Conservation (phyloP, 2,888 invertebrate genomes). For the Meiosimyza platycephala region DNA sequence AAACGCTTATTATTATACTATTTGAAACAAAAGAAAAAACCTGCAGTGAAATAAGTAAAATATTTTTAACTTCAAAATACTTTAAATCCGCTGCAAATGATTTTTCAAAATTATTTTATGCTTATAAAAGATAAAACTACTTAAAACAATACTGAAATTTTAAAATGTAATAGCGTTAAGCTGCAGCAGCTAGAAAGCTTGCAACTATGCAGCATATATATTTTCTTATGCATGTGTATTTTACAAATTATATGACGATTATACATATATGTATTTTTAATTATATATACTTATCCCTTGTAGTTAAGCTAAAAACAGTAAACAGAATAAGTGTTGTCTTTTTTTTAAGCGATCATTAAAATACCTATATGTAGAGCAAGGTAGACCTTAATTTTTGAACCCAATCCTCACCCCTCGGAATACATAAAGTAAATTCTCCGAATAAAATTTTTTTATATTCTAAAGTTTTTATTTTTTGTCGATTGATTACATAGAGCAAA, state of each 20-base stretch:
- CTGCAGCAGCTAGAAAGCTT: too few relatives aligned
- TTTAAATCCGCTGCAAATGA: conserved; percentile 1
- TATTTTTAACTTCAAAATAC: background rate
- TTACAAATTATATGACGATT: conserved; percentile 16
- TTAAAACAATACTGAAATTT: background rate
- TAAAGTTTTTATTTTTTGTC: too few relatives aligned
- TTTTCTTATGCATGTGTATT: conserved; percentile 34
- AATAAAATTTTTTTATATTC: too few relatives aligned
- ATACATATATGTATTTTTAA: background rate
- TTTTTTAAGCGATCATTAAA: too few relatives aligned
- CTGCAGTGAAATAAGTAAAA: conserved; percentile 26
- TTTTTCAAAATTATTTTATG: conserved; percentile 13
- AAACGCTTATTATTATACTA: conserved; percentile 43
- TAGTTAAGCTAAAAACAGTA: conserved; percentile 11
- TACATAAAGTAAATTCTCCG: too few relatives aligned
- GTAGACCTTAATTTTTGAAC: too few relatives aligned
- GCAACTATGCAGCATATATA: conserved; percentile 23
- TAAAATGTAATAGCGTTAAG: conserved; percentile 9
- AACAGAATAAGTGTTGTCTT: background rate
- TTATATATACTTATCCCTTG: conserved; percentile 6
- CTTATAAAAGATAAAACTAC: conserved; percentile 24
- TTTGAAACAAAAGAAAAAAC: conserved; percentile 34
- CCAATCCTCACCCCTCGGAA: too few relatives aligned
- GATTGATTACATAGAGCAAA: too few relatives aligned
- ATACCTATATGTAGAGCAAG: too few relatives aligned